Evolutionary conservation across 1,140 invertebrate genomes (phyloP), one percentile per base, ranked within the genome.

Genomic region (Chironomus striatipennis): DNA sequence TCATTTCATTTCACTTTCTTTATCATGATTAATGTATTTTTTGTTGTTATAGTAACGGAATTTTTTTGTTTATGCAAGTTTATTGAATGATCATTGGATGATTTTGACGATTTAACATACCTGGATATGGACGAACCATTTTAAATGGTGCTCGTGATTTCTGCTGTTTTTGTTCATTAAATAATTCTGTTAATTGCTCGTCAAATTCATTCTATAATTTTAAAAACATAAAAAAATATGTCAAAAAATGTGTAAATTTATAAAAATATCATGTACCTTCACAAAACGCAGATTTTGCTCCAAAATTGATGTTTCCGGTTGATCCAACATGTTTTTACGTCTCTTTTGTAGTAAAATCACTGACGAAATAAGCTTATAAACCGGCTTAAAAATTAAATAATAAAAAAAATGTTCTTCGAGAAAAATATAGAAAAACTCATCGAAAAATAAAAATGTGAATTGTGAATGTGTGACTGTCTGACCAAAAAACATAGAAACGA

Each of bases 281-380:
- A 82, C 80, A 75, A 85, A 80, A 34, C 79, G 78, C 74, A 85
- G 76, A 77, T 85, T 85, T n/a, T 81, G 79, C 43, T 85, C 84
- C 6, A 83, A 78, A 74, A 84, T 81, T 74, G 79, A 80, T 34
- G 80, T 75, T 77, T 82, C 80, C 5, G 80, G 78, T 73, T 81
- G 17, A 20, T 70, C 65, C 65, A 70, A 20, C 65, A 70, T 70
- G 24, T 34, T 70, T 20, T 70, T 17, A 21, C 20, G 65, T 70
- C 20, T 21, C 18, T 17, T 70, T 70, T 20, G 0, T 18, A 0
- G 6, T 20, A 70, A 70, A 57, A 57, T 57, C 47, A 57, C 12
- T 57, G 1, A n/a, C n/a, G 8, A 57, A 57, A 57, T 57, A 57
- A 34, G 24, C 24, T 34, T 34, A 34, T 2, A 34, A 57, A 57